These are phyloP conservation scores for Sphyrna mokarran DNA, from an alignment of 2,113 vertebrate genomes.

Conservation along the genomic window DNA sequence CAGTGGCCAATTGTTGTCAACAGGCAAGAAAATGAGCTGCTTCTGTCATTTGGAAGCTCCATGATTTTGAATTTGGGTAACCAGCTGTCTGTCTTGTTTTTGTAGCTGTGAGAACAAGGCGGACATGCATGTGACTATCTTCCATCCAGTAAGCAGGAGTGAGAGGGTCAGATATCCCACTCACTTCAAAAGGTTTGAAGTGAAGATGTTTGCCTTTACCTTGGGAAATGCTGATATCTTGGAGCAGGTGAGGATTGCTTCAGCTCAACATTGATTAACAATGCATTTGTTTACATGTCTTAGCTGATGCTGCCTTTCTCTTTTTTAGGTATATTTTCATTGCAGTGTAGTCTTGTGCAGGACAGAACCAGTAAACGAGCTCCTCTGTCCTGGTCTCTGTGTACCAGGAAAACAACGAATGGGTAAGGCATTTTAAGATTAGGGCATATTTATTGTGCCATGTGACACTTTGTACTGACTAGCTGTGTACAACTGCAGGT, in stretches of 20 bases:
- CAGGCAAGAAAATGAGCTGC: conserved; percentile 43
- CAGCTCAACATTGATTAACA: rapidly evolving
- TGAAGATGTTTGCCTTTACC: conserved; percentile 50
- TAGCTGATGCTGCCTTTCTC: neutral
- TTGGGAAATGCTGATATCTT: conserved; percentile 36
- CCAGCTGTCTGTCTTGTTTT: neutral
- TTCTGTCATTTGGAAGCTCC: rapidly evolving
- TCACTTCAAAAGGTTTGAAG: conserved; percentile 56
- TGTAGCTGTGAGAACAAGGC: conserved; percentile 46
- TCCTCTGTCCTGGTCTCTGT: conserved; percentile 45
- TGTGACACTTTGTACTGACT: neutral
- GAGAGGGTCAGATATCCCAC: conserved; percentile 46
- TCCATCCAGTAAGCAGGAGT: conserved; percentile 41
- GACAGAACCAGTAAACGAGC: conserved; percentile 28
- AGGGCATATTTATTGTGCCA: too few species aligned
- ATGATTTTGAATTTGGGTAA: neutral
- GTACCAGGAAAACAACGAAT: conserved; percentile 42
- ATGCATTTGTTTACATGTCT: neutral
- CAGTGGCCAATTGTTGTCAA: conserved; percentile 48
- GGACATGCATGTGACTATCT: conserved; percentile 46
- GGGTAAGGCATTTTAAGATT: too few species aligned
- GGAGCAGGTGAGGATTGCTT: conserved; percentile 44
- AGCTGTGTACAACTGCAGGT: conserved; percentile 40
- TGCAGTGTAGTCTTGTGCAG: conserved; percentile 51
- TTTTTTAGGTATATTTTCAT: conserved; percentile 52